Conservation (phyloP, 2,888 invertebrate genomes). For the Eilema depressum region DNA sequence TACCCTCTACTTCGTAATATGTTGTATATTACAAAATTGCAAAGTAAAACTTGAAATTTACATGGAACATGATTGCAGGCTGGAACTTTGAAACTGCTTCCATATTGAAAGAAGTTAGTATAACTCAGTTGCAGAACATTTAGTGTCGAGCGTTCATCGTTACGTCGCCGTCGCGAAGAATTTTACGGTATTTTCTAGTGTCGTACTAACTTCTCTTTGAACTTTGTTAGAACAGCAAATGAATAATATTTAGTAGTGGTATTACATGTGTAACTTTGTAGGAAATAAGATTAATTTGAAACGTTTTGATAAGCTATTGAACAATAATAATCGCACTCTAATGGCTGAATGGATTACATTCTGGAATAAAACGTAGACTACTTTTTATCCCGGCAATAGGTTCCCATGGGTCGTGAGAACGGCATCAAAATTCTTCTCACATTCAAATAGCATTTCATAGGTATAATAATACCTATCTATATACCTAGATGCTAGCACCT, state of each 20-base stretch:
- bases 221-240: neutral
- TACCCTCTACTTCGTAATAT: constrained; percentile 44
- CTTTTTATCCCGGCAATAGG: too few relatives aligned
- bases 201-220: constrained; percentile 31
- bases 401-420: too few relatives aligned
- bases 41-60: constrained; percentile 63
- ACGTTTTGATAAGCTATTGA: neutral
- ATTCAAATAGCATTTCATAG: too few relatives aligned
- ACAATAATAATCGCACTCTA: too few relatives aligned
- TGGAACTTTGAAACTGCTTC: constrained; percentile 61
- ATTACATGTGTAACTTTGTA: neutral
- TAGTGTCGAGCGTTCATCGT: constrained; percentile 49
- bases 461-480: too few relatives aligned
- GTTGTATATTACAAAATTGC: constrained; percentile 57
- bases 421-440: too few relatives aligned
- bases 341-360: too few relatives aligned
- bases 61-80: constrained; percentile 64
- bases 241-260: neutral
- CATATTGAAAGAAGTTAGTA: constrained; percentile 63
- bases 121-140: constrained; percentile 53
- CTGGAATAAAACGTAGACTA: too few relatives aligned
- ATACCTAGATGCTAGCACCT: too few relatives aligned
- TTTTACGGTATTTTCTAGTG: constrained; percentile 32
- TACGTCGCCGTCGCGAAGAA: constrained; percentile 27
- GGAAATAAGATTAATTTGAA: neutral